Percentiles rank a stretch among this genome's conserved stretches.
These are phyloP conservation scores for Aphidoletes aphidimyza DNA, from an alignment of 2,888 invertebrate genomes.

Conservation along the genomic window DNA sequence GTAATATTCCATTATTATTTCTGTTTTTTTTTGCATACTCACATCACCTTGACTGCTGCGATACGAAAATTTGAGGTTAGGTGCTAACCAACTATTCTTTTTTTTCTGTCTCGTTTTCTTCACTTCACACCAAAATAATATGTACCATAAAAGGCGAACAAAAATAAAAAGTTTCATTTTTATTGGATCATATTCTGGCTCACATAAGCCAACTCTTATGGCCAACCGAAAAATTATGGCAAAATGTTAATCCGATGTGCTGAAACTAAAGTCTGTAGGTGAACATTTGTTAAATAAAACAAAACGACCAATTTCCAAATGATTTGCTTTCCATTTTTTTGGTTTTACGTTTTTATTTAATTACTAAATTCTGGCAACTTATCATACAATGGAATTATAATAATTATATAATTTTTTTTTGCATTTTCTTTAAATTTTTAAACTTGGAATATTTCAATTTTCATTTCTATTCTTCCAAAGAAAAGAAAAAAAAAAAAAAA, in stretches of 20 bases:
- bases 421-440: constrained; percentile 7
- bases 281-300: not conserved
- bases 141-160: not conserved
- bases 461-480: not conserved
- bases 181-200: no score
- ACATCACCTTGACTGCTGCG: not conserved
- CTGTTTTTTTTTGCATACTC: not conserved
- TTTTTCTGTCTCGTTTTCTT: no score
- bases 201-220: no score
- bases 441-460: constrained; percentile 10
- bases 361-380: constrained; percentile 35
- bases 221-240: no score
- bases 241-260: not conserved
- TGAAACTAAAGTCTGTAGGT: not conserved
- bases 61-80: not conserved
- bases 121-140: not conserved
- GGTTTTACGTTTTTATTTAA: constrained; percentile 10
- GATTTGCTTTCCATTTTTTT: constrained; percentile 29
- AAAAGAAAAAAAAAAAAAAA: not conserved
- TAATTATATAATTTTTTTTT: constrained; percentile 21
- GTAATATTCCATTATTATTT: not conserved
- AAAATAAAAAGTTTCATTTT: no score
- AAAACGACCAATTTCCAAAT: constrained; percentile 14
- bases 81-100: not conserved
- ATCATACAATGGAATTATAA: constrained; percentile 44